Base-by-base conservation (phyloP, 1,140 invertebrate species). In the Lepidostoma basale region DNA sequence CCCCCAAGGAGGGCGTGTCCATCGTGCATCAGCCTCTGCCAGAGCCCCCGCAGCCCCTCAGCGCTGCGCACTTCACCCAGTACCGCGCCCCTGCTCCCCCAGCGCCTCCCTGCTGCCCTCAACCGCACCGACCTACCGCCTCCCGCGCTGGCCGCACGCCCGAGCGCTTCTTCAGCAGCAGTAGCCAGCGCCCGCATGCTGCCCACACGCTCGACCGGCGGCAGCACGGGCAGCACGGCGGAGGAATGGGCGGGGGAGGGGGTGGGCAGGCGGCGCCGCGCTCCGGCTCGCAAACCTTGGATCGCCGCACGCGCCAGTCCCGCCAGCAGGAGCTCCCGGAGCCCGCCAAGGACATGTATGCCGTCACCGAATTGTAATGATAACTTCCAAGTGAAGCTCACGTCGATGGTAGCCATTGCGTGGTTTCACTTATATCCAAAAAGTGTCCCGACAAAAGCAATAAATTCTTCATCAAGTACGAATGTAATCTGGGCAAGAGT, bases 331-430 rank as follows among this genome's bases (percentile, higher is more conserved):
- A 75, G 28, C 18, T 20, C 1, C 28, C 42, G n/a, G 74, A 75
- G 60, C 76, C 77, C 59, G 74, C 75, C 44, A 72, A 76, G n/a
- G 79, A 81, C 56, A 65, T 80, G 16, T 81, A 82, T 74, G 80
- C 79, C 16, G 79, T 81, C 44, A 82, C 78, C 12, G 80, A 80
- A 62, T 78, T 81, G 62, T 82, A 78, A 75, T 73, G 71, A 72
- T 68, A 68, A 73, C 71, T 73, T 67, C 33, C 67, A 60, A 73
- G 71, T 69, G 71, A 59, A 67, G 52, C 71, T 30, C 47, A 52
- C 40, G 58, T 36, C 54, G 59, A 68, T 62, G 65, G 36, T 28
- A 65, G 58, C 20, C 59, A 59, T 62, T 62, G 63, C 58, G 23
- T 62, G 54, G 71, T 63, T 69, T 69, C 71, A 69, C 71, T 73